Evolutionary conservation across 2,888 invertebrate genomes (phyloP), one percentile per base, ranked within the genome.

Genomic region (Therioaphis trifolii): DNA sequence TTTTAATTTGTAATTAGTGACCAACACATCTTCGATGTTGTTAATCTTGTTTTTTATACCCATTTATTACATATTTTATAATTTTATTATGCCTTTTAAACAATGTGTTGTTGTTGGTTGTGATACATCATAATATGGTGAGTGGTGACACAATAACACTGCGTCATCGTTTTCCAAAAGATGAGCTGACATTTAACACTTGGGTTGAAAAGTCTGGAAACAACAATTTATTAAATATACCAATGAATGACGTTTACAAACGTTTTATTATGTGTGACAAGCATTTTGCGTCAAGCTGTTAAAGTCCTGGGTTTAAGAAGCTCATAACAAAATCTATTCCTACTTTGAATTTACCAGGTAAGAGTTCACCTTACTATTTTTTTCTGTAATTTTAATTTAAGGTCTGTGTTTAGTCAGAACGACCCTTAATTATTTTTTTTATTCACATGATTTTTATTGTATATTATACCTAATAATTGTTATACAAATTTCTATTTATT

Each of bases 331-430:
- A 40, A 12, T 40, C 68, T 40, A 0, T 40, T 18, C 68, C 68
- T 21, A 68, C 68, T 12, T 12, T 68, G n/a, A 68, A 68, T 68
- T 40, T 43, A 68, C 68, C 68, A 40, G 68, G 68, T 68, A 68
- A 55, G 29, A 15, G 18, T 14, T n/a, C n/a, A n/a, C n/a, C n/a
- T n/a, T n/a, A n/a, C n/a, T n/a, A n/a, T n/a, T n/a, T n/a, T n/a
- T n/a, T n/a, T n/a, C n/a, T n/a, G n/a, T n/a, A n/a, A n/a, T n/a
- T n/a, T n/a, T n/a, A n/a, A n/a, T n/a, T n/a, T n/a, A n/a, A n/a
- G n/a, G n/a, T n/a, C n/a, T n/a, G n/a, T n/a, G n/a, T n/a, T n/a
- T n/a, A n/a, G n/a, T n/a, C n/a, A n/a, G n/a, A n/a, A n/a, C n/a
- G n/a, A n/a, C n/a, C n/a, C n/a, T 52, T 11, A 7, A 7, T 43